These are phyloP conservation scores for Drosophila pseudotalamancana DNA, from an alignment of 2,888 invertebrate species.

Conservation along the genomic window DNA sequence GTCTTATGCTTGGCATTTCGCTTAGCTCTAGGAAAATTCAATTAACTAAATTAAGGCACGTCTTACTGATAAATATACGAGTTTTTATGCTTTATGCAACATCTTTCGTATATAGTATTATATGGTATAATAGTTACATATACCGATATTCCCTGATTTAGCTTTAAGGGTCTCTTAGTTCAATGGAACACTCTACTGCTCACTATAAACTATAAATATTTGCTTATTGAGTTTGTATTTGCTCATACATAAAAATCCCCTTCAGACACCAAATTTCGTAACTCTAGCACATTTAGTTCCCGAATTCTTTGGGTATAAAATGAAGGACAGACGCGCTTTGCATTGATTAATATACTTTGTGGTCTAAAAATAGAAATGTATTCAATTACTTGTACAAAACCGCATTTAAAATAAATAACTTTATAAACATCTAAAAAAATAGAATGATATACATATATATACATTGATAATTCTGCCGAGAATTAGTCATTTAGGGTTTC, in stretches of 20 bases:
- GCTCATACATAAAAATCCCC: too few relatives aligned
- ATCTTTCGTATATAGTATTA: neutral
- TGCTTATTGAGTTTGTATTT: too few relatives aligned
- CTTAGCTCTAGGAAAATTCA: conserved; percentile 37
- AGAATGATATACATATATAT: neutral
- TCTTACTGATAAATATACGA: neutral
- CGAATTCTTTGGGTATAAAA: neutral
- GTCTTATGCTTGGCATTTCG: conserved; percentile 24
- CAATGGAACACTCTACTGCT: too few relatives aligned
- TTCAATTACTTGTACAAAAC: neutral
- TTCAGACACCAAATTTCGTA: neutral
- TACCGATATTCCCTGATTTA: neutral
- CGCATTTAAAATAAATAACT: neutral
- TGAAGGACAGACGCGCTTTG: neutral
- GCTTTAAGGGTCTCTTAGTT: neutral
- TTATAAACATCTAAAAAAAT: neutral
- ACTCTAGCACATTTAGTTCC: neutral
- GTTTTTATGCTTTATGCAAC: neutral
- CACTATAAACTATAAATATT: too few relatives aligned
- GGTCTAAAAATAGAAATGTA: neutral
- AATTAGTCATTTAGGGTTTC: conserved; percentile 26
- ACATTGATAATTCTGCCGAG: conserved; percentile 3
- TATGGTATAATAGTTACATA: neutral
- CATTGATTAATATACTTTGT: neutral
- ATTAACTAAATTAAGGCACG: conserved; percentile 50